phyloP scores from a whole-genome alignment of 2,113 vertebrate genomes.

The Herpetotheres cachinnans region DNA sequence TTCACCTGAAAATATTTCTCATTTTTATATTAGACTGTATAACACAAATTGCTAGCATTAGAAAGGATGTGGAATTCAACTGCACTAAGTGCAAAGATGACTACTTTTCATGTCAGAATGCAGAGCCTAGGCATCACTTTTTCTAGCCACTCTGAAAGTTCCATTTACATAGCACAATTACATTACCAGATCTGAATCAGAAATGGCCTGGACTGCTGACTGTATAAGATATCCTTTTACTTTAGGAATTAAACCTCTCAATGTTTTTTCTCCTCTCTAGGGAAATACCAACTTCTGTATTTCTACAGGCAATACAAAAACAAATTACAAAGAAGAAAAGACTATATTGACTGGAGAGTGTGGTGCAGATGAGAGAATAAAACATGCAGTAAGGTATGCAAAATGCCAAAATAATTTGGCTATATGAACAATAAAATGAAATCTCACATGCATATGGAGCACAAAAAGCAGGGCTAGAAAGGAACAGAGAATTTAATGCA shows the following conservation, averaged over 20 bases:
- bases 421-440: not conserved
- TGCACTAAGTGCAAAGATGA: not conserved
- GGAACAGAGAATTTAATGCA: not conserved
- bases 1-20: not conserved
- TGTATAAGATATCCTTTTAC: not conserved
- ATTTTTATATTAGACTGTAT: not conserved
- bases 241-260: not conserved
- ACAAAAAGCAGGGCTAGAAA: not conserved
- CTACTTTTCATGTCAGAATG: not conserved
- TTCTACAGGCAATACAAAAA: not conserved
- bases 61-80: not conserved
- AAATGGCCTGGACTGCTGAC: not conserved
- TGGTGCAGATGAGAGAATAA: not conserved
- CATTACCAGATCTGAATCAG: not conserved
- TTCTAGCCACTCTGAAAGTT: not conserved
- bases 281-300: not conserved
- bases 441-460: not conserved
- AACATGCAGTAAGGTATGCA: not conserved
- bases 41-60: not conserved
- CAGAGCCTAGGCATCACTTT: not conserved
- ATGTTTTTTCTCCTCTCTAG: not conserved
- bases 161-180: not conserved
- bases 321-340: not conserved
- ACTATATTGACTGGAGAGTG: not conserved
- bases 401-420: not conserved